Percentiles rank a stretch among this genome's conserved stretches.
Evolutionary conservation across 2,888 invertebrate species (phyloP).

Genomic region (Lasioglossum malachurum): DNA sequence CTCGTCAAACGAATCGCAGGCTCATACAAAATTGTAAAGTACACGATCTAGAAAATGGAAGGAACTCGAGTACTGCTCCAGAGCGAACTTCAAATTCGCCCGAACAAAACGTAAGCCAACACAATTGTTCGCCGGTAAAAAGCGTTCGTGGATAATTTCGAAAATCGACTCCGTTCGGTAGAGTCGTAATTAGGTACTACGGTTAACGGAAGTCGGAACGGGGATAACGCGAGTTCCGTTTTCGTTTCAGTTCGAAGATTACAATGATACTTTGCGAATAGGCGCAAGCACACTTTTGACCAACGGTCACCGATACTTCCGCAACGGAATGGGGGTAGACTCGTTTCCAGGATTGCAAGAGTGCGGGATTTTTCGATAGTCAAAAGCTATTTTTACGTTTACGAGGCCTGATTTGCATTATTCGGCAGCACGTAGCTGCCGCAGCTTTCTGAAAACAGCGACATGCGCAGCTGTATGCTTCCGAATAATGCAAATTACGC

Average conservation of each 20-base stretch:
- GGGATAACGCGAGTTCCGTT: background rate
- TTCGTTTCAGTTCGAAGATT: background rate
- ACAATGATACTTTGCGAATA: background rate
- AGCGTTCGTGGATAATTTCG: background rate
- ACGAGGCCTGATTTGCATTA: too few relatives aligned
- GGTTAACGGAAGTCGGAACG: background rate
- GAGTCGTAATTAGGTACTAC: background rate
- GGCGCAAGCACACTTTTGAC: background rate
- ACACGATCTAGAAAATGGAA: slow-evolving; percentile 50
- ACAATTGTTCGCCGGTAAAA: background rate
- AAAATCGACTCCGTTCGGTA: background rate
- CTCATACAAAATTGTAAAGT: slow-evolving; percentile 50
- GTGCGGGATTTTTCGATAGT: too few relatives aligned
- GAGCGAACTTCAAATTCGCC: slow-evolving; percentile 10
- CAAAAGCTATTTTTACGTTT: too few relatives aligned
- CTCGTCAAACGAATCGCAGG: background rate
- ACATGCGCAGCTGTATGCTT: too few relatives aligned
- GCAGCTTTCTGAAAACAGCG: too few relatives aligned
- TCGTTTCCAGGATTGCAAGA: too few relatives aligned
- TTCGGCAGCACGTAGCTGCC: too few relatives aligned
- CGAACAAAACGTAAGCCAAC: background rate
- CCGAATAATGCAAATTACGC: too few relatives aligned
- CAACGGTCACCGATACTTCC: background rate
- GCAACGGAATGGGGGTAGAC: background rate
- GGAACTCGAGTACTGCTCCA: slow-evolving; percentile 37